A percentile compares a stretch with the other conserved stretches of the same genome.
Evolutionary conservation across 2,113 vertebrate genomes (phyloP).

Genomic region (Callaeas wilsoni): DNA sequence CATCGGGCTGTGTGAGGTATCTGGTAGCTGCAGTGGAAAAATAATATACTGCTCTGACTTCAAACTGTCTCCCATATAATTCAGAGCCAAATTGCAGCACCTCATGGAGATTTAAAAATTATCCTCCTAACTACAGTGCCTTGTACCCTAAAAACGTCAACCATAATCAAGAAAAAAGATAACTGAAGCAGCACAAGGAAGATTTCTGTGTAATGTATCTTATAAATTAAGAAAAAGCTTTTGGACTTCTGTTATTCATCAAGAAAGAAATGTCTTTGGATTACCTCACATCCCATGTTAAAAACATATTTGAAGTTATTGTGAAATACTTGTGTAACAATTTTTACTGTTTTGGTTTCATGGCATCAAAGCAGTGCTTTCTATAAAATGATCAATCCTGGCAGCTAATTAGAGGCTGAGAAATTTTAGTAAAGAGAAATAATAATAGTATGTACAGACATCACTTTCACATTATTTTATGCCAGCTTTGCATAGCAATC

Average conservation of each 20-base stretch:
- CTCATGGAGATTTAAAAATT: constrained; percentile 28
- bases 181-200: background rate
- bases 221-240: constrained; percentile 30
- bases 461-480: background rate
- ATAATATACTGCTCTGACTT: background rate
- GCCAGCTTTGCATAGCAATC: background rate
- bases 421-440: background rate
- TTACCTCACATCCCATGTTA: background rate
- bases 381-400: background rate
- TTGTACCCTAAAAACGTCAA: constrained; percentile 27
- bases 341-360: constrained; percentile 6
- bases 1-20: background rate
- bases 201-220: background rate
- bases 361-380: background rate
- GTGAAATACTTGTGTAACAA: background rate
- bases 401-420: background rate
- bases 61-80: background rate
- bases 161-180: constrained; percentile 27
- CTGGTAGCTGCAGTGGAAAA: background rate
- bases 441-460: background rate
- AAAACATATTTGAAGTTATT: background rate
- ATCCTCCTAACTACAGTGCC: background rate
- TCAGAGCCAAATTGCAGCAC: constrained; percentile 18
- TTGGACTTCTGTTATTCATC: constrained; percentile 20
- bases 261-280: background rate